phyloP scores from a whole-genome alignment of 2,113 vertebrate species.

The Hippocampus abdominalis region DNA sequence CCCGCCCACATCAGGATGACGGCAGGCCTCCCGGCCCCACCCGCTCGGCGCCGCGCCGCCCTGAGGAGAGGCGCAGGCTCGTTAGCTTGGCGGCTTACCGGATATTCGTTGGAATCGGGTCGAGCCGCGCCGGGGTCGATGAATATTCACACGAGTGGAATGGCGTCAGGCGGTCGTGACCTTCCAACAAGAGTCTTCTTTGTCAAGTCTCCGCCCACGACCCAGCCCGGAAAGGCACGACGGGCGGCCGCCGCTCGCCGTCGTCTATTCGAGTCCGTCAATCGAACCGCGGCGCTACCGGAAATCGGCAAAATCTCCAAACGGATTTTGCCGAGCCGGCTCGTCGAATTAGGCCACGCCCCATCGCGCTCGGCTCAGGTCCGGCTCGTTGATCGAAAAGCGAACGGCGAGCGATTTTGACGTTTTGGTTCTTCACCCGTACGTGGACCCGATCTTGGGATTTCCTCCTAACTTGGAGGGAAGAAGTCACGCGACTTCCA shows the following conservation, averaged over 20 bases:
- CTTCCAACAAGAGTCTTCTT: background rate
- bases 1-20: conserved; percentile 7
- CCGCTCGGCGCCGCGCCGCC: background rate
- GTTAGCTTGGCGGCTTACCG: conserved; percentile 10
- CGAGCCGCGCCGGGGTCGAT: conserved; percentile 34
- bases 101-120: conserved; percentile 40
- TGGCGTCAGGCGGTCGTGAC: background rate
- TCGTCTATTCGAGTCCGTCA: background rate
- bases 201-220: background rate
- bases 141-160: background rate
- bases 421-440: too few relatives aligned
- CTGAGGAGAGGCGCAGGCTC: background rate
- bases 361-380: background rate
- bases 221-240: background rate
- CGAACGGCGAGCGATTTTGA: background rate
- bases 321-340: background rate
- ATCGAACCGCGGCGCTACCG: background rate
- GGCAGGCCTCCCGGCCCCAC: background rate
- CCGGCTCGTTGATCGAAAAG: background rate
- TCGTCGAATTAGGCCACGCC: background rate
- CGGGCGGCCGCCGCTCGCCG: background rate
- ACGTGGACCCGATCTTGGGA: too few relatives aligned
- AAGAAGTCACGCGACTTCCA: background rate
- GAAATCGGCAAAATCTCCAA: background rate
- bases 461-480: too few relatives aligned